Base-by-base conservation (phyloP, 2,113 vertebrate genomes). In the Sakesphorus luctuosus region DNA sequence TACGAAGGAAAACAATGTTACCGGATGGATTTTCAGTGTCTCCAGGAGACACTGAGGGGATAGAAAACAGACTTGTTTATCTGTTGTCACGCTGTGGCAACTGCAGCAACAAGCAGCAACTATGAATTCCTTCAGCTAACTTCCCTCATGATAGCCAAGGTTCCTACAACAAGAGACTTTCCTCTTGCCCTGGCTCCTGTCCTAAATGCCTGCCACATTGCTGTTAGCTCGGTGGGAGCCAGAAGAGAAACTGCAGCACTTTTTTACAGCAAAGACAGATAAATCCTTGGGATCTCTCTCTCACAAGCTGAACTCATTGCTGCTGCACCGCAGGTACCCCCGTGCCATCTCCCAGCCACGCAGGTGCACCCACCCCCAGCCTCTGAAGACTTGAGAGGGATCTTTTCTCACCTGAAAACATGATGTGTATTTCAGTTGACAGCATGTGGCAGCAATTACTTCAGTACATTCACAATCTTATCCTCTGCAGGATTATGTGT, bases 221-320 rank as follows among this genome's bases (percentile, higher is more conserved):
- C 68, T 5, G 3, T 11, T 84, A 46, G 65, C 43, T 87, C 73
- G 75, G 65, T 0, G 5, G 33, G 56, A 82, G 33, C 21, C 24
- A 77, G 43, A 36, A 59, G 35, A 77, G 55, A 44, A 81, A 69
- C 36, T 17, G 21, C 65, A 65, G 76, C 35, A 17, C 26, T n/a
- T 40, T 7, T 15, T 26, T 36, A 47, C 13, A 35, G 44, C 9
- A 43, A 65, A 20, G 71, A 44, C 67, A 74, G 76, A 56, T 7
- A 11, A 65, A 26, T 14, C 1, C 0, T 63, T 25, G 47, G 33
- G 25, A 56, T 66, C 59, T 7, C 2, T 35, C 49, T 66, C 50
- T 46, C 19, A 21, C 0, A 1, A 18, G 73, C 36, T 44, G 40
- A 65, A 35, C 25, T 18, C 0, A 0, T 6, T 52, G 67, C 84